These are phyloP conservation scores for Mesoclemmys tuberculata DNA, from an alignment of 2,113 vertebrate species.

Conservation along the genomic window DNA sequence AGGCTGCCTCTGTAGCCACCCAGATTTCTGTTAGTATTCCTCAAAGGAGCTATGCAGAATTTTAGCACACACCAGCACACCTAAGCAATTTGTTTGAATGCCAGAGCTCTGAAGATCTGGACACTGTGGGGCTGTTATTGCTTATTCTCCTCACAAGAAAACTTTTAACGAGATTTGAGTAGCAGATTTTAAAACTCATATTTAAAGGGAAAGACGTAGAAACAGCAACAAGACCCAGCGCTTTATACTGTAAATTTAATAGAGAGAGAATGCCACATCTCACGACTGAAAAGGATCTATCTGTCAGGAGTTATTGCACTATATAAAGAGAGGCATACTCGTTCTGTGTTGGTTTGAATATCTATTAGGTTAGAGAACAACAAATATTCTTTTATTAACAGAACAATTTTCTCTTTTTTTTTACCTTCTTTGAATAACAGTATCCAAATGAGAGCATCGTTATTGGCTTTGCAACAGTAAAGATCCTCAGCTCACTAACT, in stretches of 20 bases:
- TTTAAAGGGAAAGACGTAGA: not conserved
- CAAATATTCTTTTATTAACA: not conserved
- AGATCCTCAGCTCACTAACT: not conserved
- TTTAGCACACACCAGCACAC: not conserved
- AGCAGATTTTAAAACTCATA: not conserved
- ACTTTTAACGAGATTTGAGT: not conserved
- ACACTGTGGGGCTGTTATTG: not conserved
- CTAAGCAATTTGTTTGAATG: not conserved
- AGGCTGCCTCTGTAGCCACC: not conserved
- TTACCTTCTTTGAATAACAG: not conserved
- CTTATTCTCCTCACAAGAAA: not conserved
- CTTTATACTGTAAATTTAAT: not conserved
- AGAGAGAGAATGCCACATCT: not conserved
- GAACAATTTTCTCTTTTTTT: not conserved
- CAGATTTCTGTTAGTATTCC: not conserved
- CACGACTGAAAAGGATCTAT: not conserved
- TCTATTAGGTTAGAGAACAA: slow-evolving; percentile 27
- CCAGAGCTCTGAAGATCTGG: not conserved
- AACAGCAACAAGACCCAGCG: not conserved
- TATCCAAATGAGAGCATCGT: not conserved
- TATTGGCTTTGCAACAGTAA: not conserved
- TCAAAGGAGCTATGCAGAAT: not conserved
- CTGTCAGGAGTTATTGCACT: not conserved
- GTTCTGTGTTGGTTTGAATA: not conserved
- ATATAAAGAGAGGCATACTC: not conserved